These are phyloP conservation scores for Arctocebus calabarensis DNA, from an alignment of 2,797 vertebrate genomes.

Conservation along the genomic window DNA sequence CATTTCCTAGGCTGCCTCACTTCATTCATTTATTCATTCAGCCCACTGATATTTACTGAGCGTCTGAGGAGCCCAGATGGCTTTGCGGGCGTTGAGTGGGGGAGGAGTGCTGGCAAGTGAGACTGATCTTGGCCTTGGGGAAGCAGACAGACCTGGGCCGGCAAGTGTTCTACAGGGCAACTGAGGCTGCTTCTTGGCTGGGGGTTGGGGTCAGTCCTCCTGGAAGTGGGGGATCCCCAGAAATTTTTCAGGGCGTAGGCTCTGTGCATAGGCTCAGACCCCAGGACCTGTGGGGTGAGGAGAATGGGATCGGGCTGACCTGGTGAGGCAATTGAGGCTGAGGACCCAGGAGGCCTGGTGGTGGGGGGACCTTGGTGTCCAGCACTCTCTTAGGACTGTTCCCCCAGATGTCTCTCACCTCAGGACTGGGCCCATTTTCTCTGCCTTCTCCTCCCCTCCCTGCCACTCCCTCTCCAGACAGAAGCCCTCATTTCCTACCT, in stretches of 20 bases:
- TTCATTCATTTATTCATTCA: neutral
- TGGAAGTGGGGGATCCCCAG: neutral
- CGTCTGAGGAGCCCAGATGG: neutral
- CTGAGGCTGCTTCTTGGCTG: neutral
- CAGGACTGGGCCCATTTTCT: neutral
- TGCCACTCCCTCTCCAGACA: conserved; percentile 13
- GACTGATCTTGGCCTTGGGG: neutral
- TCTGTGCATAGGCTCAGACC: too few species aligned
- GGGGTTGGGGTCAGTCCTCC: neutral
- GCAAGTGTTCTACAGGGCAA: neutral
- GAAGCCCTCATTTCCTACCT: conserved; percentile 59
- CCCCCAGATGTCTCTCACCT: neutral
- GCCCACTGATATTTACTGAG: neutral
- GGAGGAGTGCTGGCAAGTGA: neutral
- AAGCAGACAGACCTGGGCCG: neutral
- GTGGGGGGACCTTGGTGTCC: neutral
- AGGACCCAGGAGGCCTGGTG: neutral
- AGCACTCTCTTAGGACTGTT: neutral
- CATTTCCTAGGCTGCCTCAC: neutral
- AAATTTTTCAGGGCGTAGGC: neutral
- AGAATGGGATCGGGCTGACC: neutral
- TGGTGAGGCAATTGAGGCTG: neutral
- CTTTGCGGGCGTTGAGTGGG: too few species aligned
- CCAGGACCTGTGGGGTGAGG: neutral
- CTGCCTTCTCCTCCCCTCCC: neutral